Conservation (phyloP, 1,140 invertebrate species). For the Tyrophagus putrescentiae region DNA sequence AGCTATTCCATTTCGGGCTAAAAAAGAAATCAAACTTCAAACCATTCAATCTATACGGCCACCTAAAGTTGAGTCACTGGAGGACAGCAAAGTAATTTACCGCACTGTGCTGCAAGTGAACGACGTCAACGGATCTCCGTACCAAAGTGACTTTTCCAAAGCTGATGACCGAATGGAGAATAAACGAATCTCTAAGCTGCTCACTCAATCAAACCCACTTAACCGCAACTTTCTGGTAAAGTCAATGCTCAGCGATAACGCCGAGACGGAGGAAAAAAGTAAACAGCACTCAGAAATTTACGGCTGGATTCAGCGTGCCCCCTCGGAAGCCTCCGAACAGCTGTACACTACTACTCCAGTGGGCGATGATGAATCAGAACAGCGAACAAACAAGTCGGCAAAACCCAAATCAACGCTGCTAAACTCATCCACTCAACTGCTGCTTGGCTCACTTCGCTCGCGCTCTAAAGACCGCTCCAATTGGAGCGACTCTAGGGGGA, state of each 20-base stretch:
- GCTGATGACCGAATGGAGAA: background rate
- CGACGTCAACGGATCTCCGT: background rate
- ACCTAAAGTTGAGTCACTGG: too few relatives aligned
- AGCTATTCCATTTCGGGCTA: too few relatives aligned
- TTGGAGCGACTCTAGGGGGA: background rate
- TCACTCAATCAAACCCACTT: background rate
- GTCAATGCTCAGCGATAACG: background rate
- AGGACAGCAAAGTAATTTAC: background rate
- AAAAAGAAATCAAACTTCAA: too few relatives aligned
- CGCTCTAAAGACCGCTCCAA: background rate
- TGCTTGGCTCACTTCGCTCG: background rate
- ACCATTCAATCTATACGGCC: too few relatives aligned
- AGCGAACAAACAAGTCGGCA: too few relatives aligned
- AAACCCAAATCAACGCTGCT: background rate
- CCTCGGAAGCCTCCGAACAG: too few relatives aligned
- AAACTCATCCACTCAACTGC: slow-evolving; percentile 6
- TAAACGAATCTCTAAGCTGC: background rate
- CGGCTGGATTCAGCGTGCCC: too few relatives aligned
- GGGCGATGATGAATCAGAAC: too few relatives aligned
- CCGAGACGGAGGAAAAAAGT: background rate
- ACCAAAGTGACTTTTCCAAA: background rate
- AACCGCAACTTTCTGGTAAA: background rate
- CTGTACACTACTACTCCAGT: too few relatives aligned
- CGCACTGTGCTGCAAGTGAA: slow-evolving; percentile 1
- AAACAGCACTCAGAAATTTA: too few relatives aligned